Evolutionary conservation across 2,888 invertebrate species (phyloP).

Genomic region (Temnothorax unifasciatus): DNA sequence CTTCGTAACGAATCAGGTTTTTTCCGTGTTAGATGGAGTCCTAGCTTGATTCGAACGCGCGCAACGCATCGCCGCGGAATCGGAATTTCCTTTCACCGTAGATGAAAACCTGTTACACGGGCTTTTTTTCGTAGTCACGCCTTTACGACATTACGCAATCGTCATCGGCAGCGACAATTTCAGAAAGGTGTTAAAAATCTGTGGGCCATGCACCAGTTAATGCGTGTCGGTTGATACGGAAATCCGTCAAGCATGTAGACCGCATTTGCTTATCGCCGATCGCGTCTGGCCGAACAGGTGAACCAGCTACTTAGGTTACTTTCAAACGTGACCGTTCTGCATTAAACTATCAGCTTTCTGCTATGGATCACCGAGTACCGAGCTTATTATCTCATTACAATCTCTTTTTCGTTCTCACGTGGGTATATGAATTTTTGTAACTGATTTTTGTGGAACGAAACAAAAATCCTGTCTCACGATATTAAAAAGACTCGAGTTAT

Average conservation of each 20-base stretch:
- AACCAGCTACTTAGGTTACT: constrained; percentile 31
- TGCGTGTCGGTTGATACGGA: neutral
- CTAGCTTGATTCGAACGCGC: constrained; percentile 62
- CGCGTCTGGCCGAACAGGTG: constrained; percentile 10
- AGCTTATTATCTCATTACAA: neutral
- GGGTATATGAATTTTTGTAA: neutral
- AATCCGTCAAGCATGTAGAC: constrained; percentile 25
- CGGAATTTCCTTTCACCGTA: constrained; percentile 76
- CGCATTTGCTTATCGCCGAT: constrained; percentile 37
- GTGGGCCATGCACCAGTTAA: constrained; percentile 14
- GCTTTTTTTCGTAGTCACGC: constrained; percentile 57
- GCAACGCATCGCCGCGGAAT: constrained; percentile 73
- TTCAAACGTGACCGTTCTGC: constrained; percentile 25
- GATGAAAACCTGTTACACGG: constrained; percentile 74
- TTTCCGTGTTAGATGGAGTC: constrained; percentile 59
- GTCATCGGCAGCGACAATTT: constrained; percentile 57
- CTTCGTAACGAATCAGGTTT: constrained; percentile 56
- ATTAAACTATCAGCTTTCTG: constrained; percentile 21
- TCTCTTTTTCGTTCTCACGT: constrained; percentile 43
- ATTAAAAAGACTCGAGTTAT: neutral
- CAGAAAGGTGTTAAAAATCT: constrained; percentile 41
- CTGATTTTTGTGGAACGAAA: neutral
- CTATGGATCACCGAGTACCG: constrained; percentile 54
- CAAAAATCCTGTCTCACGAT: neutral
- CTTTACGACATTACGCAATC: constrained; percentile 55